Evolutionary conservation across 2,797 vertebrate genomes (phyloP).

Genomic region (Lepidocolaptes lacrymiger): DNA sequence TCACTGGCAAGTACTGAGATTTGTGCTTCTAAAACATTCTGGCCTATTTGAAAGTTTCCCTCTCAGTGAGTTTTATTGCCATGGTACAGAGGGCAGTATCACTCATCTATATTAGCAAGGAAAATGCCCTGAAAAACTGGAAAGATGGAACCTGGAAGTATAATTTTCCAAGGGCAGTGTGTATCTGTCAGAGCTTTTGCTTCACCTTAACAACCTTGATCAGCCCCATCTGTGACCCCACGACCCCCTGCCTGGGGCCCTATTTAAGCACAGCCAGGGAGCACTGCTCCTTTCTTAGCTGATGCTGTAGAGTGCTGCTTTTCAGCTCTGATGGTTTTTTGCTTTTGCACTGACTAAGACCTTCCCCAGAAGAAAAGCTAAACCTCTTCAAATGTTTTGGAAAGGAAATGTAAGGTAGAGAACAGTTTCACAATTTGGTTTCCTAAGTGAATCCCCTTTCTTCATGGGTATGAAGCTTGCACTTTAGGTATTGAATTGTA

Average conservation of each 20-base stretch:
- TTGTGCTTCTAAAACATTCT: neutral
- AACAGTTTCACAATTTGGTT: neutral
- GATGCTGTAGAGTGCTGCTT: neutral
- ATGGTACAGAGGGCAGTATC: neutral
- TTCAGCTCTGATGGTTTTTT: accelerated
- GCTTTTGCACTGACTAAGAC: neutral
- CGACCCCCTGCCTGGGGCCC: accelerated
- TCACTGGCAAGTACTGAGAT: neutral
- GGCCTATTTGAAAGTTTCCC: neutral
- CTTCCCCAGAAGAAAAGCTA: neutral
- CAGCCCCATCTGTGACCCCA: neutral
- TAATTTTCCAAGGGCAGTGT: neutral
- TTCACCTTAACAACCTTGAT: neutral
- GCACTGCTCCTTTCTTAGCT: accelerated
- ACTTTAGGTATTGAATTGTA: neutral
- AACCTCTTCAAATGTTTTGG: neutral
- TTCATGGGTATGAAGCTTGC: neutral
- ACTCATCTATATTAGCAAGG: neutral
- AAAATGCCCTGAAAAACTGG: neutral
- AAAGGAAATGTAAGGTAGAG: neutral
- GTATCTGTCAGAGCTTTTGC: neutral
- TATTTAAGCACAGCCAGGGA: neutral
- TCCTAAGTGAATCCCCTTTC: neutral
- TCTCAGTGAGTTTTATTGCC: neutral
- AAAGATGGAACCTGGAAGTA: neutral